Percentiles rank a stretch among this genome's conserved stretches.
phyloP scores from a whole-genome alignment of 2,888 invertebrate genomes.

The Phlogophora meticulosa region DNA sequence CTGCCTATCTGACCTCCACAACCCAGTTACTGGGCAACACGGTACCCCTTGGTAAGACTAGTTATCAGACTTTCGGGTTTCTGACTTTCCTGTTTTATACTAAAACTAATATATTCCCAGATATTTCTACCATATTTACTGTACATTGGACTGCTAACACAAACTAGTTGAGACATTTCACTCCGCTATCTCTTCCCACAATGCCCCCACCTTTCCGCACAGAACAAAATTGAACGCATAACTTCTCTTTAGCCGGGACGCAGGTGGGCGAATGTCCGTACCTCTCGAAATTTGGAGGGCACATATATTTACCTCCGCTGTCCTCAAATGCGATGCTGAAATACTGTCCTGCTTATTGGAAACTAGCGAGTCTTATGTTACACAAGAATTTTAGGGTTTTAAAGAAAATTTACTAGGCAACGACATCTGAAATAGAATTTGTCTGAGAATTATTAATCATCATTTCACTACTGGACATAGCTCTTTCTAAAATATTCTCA shows the following conservation, averaged over 20 bases:
- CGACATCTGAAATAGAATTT: slow-evolving; percentile 23
- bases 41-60: too few relatives aligned
- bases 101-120: neutral
- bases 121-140: slow-evolving; percentile 29
- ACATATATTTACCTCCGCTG: slow-evolving; percentile 62
- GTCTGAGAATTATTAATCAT: slow-evolving; percentile 1
- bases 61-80: too few relatives aligned
- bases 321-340: slow-evolving; percentile 60
- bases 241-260: slow-evolving; percentile 75
- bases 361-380: slow-evolving; percentile 55
- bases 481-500: too few relatives aligned
- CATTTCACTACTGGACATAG: too few relatives aligned
- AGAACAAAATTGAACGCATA: slow-evolving; percentile 80
- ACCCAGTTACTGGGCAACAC: too few relatives aligned
- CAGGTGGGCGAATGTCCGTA: slow-evolving; percentile 73
- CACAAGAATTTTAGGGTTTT: slow-evolving; percentile 21
- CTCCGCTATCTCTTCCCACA: slow-evolving; percentile 41
- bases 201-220: slow-evolving; percentile 32
- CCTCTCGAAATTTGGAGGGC: slow-evolving; percentile 65
- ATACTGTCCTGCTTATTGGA: slow-evolving; percentile 65
- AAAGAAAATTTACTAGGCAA: slow-evolving; percentile 20
- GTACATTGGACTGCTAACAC: slow-evolving; percentile 5
- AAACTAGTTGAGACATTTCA: slow-evolving; percentile 25
- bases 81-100: neutral
- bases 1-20: too few relatives aligned